These are phyloP conservation scores for Euspilapteryx auroguttella DNA, from an alignment of 2,888 invertebrate genomes.

Conservation along the genomic window DNA sequence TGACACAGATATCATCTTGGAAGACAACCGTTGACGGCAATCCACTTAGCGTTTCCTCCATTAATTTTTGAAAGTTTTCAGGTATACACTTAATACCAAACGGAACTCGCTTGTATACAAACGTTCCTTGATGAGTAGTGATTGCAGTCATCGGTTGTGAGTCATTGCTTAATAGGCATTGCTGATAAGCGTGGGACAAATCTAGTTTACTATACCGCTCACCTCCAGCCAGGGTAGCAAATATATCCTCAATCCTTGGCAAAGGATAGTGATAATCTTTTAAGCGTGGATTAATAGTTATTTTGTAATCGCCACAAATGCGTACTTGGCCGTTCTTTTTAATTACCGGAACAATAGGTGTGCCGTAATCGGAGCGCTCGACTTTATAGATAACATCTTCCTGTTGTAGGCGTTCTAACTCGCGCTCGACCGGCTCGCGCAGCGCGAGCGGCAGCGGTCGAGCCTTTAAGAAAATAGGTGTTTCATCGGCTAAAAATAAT, in stretches of 20 bases:
- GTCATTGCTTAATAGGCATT: background rate
- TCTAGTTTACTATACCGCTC: conserved; percentile 3
- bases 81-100: conserved; percentile 5
- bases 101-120: conserved; percentile 3
- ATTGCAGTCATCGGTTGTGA: conserved; percentile 6
- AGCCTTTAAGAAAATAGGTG: conserved; percentile 5
- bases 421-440: conserved; percentile 1
- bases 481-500: conserved; percentile 1
- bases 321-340: conserved; percentile 2
- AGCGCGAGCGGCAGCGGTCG: conserved; percentile 1
- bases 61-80: conserved; percentile 3
- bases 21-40: background rate
- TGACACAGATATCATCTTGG: conserved; percentile 2
- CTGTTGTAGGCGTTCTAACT: conserved; percentile 8
- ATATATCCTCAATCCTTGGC: conserved; percentile 8
- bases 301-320: conserved; percentile 12
- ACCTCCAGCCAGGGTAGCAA: conserved; percentile 1
- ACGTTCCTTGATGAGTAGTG: conserved; percentile 5
- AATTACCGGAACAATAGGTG: conserved; percentile 6
- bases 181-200: conserved; percentile 4
- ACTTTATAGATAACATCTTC: conserved; percentile 11
- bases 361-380: conserved; percentile 13
- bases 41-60: conserved; percentile 3
- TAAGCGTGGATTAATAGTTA: conserved; percentile 6
- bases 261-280: conserved; percentile 6